A percentile compares a stretch with the other conserved stretches of the same genome.
Evolutionary conservation across 2,797 vertebrate species (phyloP).

Genomic region (Pelodytes ibericus): DNA sequence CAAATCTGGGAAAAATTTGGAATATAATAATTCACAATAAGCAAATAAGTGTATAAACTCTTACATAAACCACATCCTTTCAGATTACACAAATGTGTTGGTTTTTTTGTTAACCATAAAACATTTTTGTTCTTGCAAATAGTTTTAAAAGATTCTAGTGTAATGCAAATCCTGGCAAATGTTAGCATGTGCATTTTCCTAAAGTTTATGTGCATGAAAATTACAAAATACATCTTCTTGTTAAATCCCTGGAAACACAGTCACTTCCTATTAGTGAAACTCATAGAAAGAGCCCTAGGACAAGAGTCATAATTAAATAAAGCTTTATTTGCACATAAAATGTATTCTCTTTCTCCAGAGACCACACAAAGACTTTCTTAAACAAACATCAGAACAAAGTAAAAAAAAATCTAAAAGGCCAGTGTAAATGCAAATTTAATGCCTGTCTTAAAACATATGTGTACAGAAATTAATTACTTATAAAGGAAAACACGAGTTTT

Average conservation of each 20-base stretch:
- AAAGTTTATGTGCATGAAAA: slow-evolving; percentile 31
- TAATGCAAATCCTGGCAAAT: slow-evolving; percentile 26
- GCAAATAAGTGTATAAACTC: slow-evolving; percentile 42
- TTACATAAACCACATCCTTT: slow-evolving; percentile 33
- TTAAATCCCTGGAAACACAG: slow-evolving; percentile 33
- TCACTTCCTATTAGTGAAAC: slow-evolving; percentile 47
- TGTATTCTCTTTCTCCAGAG: slow-evolving; percentile 55
- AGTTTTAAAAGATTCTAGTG: slow-evolving; percentile 32
- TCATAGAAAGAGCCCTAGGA: slow-evolving; percentile 33
- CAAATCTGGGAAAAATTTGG: slow-evolving; percentile 48
- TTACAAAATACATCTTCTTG: slow-evolving; percentile 31
- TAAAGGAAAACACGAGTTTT: slow-evolving; percentile 80
- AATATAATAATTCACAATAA: slow-evolving; percentile 35
- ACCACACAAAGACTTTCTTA: slow-evolving; percentile 54
- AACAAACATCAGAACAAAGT: slow-evolving; percentile 57
- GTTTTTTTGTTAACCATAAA: slow-evolving; percentile 35
- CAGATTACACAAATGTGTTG: slow-evolving; percentile 34
- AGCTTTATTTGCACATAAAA: slow-evolving; percentile 41
- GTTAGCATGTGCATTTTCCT: slow-evolving; percentile 33
- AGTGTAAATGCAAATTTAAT: slow-evolving; percentile 73
- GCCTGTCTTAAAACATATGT: slow-evolving; percentile 77
- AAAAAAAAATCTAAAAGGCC: slow-evolving; percentile 55
- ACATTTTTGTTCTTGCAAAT: slow-evolving; percentile 29
- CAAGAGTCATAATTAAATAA: slow-evolving; percentile 31
- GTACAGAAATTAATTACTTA: slow-evolving; percentile 87